A percentile compares a stretch with the other conserved stretches of the same genome.
phyloP scores from a whole-genome alignment of 1,140 invertebrate genomes.

The Eufriesea mexicana region DNA sequence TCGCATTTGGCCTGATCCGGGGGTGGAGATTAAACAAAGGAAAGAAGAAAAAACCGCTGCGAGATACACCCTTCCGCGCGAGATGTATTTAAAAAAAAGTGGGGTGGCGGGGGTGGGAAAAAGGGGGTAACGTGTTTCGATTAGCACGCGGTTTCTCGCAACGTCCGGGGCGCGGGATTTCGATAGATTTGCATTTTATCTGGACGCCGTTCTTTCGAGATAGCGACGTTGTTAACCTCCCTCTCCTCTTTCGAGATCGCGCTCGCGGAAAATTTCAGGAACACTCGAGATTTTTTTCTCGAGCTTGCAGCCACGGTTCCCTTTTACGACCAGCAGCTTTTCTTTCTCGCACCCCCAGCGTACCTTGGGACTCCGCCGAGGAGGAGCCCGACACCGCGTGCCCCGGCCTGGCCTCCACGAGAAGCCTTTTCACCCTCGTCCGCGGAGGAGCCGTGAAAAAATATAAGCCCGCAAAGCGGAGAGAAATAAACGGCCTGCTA shows the following conservation, averaged over 20 bases:
- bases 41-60: too few relatives aligned
- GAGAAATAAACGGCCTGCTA: constrained; percentile 18
- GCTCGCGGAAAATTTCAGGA: constrained; percentile 53
- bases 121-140: background rate
- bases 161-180: background rate
- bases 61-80: too few relatives aligned
- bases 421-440: constrained; percentile 22
- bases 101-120: too few relatives aligned
- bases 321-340: constrained; percentile 47
- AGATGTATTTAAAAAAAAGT: background rate
- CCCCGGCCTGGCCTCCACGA: constrained; percentile 40
- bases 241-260: constrained; percentile 13
- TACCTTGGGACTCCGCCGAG: constrained; percentile 31
- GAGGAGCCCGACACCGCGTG: too few relatives aligned
- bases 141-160: background rate
- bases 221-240: background rate
- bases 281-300: constrained; percentile 40
- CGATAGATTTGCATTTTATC: constrained; percentile 23
- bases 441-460: constrained; percentile 41
- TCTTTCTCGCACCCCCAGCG: constrained; percentile 38
- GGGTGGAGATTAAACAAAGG: background rate
- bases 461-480: constrained; percentile 30
- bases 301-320: constrained; percentile 22
- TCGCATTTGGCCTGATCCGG: rapidly evolving
- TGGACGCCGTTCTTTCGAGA: background rate